Percentiles rank a stretch among this genome's conserved stretches.
Conservation (phyloP, 2,888 invertebrate species). For the Ochropleura plecta region DNA sequence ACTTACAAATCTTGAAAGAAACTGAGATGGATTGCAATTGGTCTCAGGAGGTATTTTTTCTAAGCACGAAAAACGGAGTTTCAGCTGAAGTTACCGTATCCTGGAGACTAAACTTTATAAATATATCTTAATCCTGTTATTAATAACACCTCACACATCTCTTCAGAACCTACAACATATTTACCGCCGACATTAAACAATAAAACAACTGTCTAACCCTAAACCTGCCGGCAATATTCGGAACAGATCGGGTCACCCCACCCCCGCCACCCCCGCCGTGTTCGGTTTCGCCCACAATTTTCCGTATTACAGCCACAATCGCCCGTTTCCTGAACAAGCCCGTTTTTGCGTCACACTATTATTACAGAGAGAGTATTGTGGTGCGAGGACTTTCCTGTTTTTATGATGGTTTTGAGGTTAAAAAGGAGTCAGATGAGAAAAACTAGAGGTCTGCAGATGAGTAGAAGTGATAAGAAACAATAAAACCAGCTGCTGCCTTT, state of each 20-base stretch:
- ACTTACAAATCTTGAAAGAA: not conserved
- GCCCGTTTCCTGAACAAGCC: slow-evolving; percentile 30
- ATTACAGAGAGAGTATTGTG: slow-evolving; percentile 33
- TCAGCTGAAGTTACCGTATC: not conserved
- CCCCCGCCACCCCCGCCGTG: not conserved
- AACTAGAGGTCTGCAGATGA: not conserved
- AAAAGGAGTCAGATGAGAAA: slow-evolving; percentile 25
- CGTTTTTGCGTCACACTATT: slow-evolving; percentile 54
- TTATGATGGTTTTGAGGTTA: slow-evolving; percentile 23
- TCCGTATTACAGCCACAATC: slow-evolving; percentile 53
- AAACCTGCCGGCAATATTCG: slow-evolving; percentile 15
- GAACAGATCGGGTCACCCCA: slow-evolving; percentile 9
- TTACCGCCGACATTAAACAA: not conserved
- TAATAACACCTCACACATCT: not conserved
- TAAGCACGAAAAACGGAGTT: not conserved
- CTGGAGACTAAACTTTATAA: not conserved
- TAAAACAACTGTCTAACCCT: slow-evolving; percentile 8
- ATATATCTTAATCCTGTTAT: not conserved
- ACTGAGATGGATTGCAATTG: not conserved
- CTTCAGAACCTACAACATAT: not conserved
- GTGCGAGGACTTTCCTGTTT: slow-evolving; percentile 6
- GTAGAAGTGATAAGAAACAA: not conserved
- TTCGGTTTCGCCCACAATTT: slow-evolving; percentile 49
- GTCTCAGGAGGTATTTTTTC: not conserved
- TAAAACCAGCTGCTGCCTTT: too few relatives aligned